Base-by-base conservation (phyloP, 2,797 vertebrate species). In the Sebastes elongatus region DNA sequence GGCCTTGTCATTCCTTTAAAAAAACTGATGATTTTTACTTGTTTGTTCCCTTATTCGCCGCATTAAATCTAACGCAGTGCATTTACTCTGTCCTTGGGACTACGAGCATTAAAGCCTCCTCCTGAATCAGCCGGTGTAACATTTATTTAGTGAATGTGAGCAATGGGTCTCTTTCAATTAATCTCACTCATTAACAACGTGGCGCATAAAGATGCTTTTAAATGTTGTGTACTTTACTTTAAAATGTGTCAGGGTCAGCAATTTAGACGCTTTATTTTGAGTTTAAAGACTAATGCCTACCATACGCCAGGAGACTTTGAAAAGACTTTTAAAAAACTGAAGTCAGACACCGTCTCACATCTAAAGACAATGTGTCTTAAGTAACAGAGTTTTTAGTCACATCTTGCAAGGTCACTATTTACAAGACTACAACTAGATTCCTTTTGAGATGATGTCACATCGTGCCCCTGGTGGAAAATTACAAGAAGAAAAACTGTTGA, bases 61-160 rank as follows among this genome's bases (percentile, higher is more conserved):
- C 23, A 42, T 77, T 55, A 42, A 25, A 33, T 61, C 49, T 30
- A n/a, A 53, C 1, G 14, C 16, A 9, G 52, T 14, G 8, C 52
- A 55, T 62, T 64, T 59, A 33, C 4, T 71, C 25, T 1, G 28
- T 74, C 79, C 74, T 70, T 55, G 46, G 20, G 18, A 33, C 56
- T 49, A 30, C 69, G 25, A 27, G 78, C 38, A 25, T 66, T 74
- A 28, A 57, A 78, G 20, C 25, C 46, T 70, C 49, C 22, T 83
- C 49, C 22, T 83, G 55, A 76, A 59, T 76, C 38, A 63, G 38
- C 27, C 52, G 6, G 64, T 28, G 20, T 6, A 33, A 61, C 23
- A 27, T 68, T 75, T 65, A 70, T 57, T 55, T 25, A 59, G 11
- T n/a, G 25, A 57, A 49, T 25, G 22, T 23, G 33, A 38, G 32